These are phyloP conservation scores for Callosobruchus maculatus DNA, from an alignment of 2,888 invertebrate species.

Conservation along the genomic window DNA sequence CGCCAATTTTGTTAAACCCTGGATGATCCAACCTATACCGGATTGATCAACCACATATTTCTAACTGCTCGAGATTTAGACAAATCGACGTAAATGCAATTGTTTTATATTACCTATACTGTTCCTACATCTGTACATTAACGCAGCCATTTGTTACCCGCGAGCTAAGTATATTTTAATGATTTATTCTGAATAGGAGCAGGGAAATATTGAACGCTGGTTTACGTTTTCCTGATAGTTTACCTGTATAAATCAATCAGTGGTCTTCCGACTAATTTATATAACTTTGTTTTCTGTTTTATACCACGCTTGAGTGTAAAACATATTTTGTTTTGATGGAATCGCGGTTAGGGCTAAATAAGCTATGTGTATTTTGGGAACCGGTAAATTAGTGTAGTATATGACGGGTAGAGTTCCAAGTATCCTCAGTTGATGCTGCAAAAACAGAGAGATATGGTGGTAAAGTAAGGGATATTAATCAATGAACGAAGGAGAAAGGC, in stretches of 20 bases:
- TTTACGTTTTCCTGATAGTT: constrained; percentile 31
- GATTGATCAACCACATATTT: no score
- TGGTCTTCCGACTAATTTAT: constrained; percentile 28
- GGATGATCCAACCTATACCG: no score
- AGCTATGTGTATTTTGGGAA: background rate
- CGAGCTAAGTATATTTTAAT: constrained; percentile 18
- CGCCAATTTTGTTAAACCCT: no score
- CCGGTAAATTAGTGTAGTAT: background rate
- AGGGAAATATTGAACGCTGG: constrained; percentile 23
- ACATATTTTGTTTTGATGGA: constrained; percentile 25
- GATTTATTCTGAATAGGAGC: constrained; percentile 27
- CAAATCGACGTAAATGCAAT: background rate
- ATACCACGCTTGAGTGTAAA: constrained; percentile 23
- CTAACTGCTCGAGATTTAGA: background rate
- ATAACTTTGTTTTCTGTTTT: constrained; percentile 30
- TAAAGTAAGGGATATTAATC: no score
- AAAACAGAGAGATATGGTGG: no score
- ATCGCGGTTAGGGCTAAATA: constrained; percentile 3
- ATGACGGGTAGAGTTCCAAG: background rate
- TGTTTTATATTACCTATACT: background rate
- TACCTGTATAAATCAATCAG: constrained; percentile 35
- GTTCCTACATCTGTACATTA: background rate
- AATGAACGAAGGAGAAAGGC: no score
- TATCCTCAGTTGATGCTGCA: no score
- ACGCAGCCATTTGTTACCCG: background rate